Evolutionary conservation across 2,888 invertebrate genomes (phyloP).

Genomic region (Nesidiocoris tenuis): DNA sequence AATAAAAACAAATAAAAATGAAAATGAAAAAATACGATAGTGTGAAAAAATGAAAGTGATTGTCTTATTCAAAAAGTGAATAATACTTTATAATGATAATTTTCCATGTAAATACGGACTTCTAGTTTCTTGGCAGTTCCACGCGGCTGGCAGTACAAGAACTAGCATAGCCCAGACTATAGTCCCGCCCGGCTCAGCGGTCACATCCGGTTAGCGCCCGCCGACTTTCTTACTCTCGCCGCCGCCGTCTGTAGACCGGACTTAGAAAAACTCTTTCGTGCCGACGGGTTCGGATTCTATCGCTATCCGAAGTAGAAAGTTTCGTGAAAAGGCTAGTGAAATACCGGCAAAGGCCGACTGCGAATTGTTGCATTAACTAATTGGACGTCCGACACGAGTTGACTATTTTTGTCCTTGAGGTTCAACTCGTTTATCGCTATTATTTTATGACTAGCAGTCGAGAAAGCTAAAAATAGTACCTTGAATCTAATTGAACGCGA

Average conservation of each 20-base stretch:
- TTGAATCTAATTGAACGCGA: too few relatives aligned
- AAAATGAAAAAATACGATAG: too few relatives aligned
- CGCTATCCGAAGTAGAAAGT: background rate
- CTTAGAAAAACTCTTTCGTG: background rate
- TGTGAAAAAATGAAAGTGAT: too few relatives aligned
- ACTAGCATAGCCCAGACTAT: background rate
- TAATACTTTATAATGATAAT: too few relatives aligned
- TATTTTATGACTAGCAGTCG: too few relatives aligned
- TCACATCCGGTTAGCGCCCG: background rate
- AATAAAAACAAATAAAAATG: too few relatives aligned
- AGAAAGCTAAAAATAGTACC: too few relatives aligned
- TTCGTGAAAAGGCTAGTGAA: background rate
- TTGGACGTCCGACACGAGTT: background rate
- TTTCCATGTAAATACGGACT: too few relatives aligned
- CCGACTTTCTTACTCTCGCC: background rate
- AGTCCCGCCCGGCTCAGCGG: background rate
- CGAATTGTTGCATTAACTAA: background rate
- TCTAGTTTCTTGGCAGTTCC: constrained; percentile 14
- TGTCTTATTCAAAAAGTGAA: too few relatives aligned
- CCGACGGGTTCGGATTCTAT: background rate
- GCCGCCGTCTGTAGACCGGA: background rate
- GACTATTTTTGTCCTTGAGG: background rate
- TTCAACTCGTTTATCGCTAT: too few relatives aligned
- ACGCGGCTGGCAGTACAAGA: background rate
- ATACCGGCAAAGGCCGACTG: background rate